A percentile compares a stretch with the other conserved stretches of the same genome.
Conservation (phyloP, 2,888 invertebrate species). For the Pyrocoelia pectoralis region DNA sequence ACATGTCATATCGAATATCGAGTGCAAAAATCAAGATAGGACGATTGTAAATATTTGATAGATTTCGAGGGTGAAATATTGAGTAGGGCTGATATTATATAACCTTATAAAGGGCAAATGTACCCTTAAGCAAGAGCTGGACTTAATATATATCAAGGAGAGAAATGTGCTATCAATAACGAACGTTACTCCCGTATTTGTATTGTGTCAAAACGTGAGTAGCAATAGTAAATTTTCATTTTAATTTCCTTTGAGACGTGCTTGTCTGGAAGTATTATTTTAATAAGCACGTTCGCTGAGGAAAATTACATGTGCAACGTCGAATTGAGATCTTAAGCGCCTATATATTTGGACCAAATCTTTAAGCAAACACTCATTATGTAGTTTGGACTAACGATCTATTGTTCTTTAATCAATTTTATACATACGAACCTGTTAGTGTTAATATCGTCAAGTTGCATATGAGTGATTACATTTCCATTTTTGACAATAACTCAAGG, state of each 20-base stretch:
- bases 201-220: not conserved
- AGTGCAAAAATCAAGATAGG: slow-evolving; percentile 19
- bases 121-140: slow-evolving; percentile 13
- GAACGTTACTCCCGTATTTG: not conserved
- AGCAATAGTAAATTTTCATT: not conserved
- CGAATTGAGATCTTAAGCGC: too few relatives aligned
- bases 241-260: too few relatives aligned
- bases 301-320: too few relatives aligned
- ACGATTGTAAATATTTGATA: slow-evolving; percentile 32
- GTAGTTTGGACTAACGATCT: too few relatives aligned
- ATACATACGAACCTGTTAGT: too few relatives aligned
- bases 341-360: too few relatives aligned
- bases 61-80: slow-evolving; percentile 26
- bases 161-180: not conserved
- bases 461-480: too few relatives aligned
- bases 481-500: too few relatives aligned
- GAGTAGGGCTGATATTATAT: slow-evolving; percentile 19
- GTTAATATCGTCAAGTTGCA: too few relatives aligned
- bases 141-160: slow-evolving; percentile 10
- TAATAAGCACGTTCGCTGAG: too few relatives aligned
- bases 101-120: slow-evolving; percentile 24
- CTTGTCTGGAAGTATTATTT: not conserved
- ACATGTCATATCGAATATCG: slow-evolving; percentile 17
- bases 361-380: too few relatives aligned
- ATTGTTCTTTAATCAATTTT: too few relatives aligned